Base-by-base conservation (phyloP, 1,140 invertebrate species). In the Macrocentrus cingulum region DNA sequence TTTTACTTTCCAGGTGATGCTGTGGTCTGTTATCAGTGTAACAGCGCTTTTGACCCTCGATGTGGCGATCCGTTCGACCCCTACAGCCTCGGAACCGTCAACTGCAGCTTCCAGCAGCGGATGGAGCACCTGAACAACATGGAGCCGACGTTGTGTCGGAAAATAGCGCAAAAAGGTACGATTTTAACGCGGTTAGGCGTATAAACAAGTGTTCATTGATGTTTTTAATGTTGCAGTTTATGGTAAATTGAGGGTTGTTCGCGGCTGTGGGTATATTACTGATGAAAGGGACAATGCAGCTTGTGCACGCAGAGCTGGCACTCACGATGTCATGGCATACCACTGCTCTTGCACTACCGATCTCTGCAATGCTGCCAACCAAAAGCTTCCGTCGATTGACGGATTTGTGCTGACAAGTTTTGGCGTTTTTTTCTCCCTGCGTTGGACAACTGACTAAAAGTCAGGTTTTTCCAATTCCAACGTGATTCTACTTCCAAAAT, bases 61-160 rank as follows among this genome's bases (percentile, higher is more conserved):
- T 94, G 91, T 68, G 92, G 88, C 1, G 89, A 93, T 69, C 88
- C 90, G 1, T 94, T 95, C 68, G 86, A 92, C 69, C 77, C 87
- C 0, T 91, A 89, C 73, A 90, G 87, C 42, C 83, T 94, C 50
- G 91, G 89, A 13, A 83, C 84, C 51, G 87, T 93, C 2, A 92
- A 95, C 74, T 95, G 92, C 76, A 88, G 88, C 51, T 83, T 90
- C 69, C 85, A 86, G 65, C 84, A 84, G 53, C 84, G 83, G 0
- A 78, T 85, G 7, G 86, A 89, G 66, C 90, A 92, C 68, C 80
- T 92, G 15, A 80, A 82, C 18, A 57, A 70, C 9, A 22, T 78
- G 16, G 83, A 86, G 66, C 85, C 90, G 7, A 85, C 83, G 1
- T 72, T 94, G 37, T 95, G 92, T 76, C 80, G 92, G 23, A 91